phyloP scores from a whole-genome alignment of 2,113 vertebrate genomes.

The Nibea albiflora region DNA sequence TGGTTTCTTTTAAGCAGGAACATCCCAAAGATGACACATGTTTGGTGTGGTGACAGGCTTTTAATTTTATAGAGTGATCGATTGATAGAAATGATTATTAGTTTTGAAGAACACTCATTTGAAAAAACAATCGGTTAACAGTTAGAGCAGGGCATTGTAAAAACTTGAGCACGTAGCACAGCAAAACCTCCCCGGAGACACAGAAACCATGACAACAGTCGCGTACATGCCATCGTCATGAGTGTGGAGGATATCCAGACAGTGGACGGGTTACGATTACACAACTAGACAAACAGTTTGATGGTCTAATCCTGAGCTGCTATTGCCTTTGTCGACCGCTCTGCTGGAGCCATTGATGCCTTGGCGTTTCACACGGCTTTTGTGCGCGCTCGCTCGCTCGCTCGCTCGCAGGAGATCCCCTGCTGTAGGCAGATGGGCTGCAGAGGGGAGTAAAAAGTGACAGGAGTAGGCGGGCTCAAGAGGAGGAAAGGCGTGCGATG shows the following conservation, averaged over 20 bases:
- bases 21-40: too few species aligned
- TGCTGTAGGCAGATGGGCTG: background rate
- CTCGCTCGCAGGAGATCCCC: slow-evolving; percentile 4
- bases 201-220: slow-evolving; percentile 14
- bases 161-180: background rate
- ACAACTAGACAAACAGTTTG: background rate
- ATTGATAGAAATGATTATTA: too few species aligned
- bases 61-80: too few species aligned
- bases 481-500: background rate
- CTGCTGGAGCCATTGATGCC: background rate
- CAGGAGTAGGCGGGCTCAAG: slow-evolving; percentile 45
- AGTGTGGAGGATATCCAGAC: slow-evolving; percentile 10
- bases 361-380: background rate
- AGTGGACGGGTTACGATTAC: background rate
- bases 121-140: too few species aligned
- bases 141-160: background rate
- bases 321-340: background rate
- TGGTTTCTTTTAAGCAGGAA: too few species aligned
- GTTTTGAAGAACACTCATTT: background rate
- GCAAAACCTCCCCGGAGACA: background rate
- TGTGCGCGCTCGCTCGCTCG: background rate
- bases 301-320: slow-evolving; percentile 29
- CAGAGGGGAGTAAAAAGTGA: slow-evolving; percentile 8
- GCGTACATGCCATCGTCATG: slow-evolving; percentile 31
- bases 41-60: too few species aligned